phyloP scores from a whole-genome alignment of 2,888 invertebrate species.

The Cerceris rybyensis region DNA sequence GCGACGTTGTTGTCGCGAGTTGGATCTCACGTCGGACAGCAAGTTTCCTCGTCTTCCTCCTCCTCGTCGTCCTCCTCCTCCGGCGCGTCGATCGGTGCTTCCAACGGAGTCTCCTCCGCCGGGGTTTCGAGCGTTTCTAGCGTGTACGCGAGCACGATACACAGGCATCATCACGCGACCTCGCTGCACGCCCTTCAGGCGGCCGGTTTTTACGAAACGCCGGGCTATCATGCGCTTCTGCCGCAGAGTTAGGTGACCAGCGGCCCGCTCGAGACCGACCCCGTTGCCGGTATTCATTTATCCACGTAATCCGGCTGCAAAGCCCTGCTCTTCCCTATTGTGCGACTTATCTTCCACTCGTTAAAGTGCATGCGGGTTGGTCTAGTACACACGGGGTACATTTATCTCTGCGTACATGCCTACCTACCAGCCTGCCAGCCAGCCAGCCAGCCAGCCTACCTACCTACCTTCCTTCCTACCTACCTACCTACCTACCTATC shows the following conservation, averaged over 20 bases:
- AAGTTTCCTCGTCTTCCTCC: conserved; percentile 59
- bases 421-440: not conserved
- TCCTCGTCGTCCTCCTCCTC: conserved; percentile 57
- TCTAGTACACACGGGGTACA: conserved; percentile 56
- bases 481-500: not conserved
- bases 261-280: conserved; percentile 23
- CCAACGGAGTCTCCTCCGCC: conserved; percentile 66
- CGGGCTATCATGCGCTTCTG: conserved; percentile 77
- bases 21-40: conserved; percentile 66
- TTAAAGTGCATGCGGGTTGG: conserved; percentile 66
- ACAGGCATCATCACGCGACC: conserved; percentile 76
- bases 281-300: conserved; percentile 45
- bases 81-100: conserved; percentile 62
- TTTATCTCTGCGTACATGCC: conserved; percentile 50
- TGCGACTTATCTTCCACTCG: conserved; percentile 59
- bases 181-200: conserved; percentile 76
- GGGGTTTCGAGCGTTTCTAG: conserved; percentile 65
- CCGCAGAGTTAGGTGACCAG: conserved; percentile 74
- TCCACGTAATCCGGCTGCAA: conserved; percentile 53
- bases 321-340: conserved; percentile 42
- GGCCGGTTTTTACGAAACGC: conserved; percentile 76
- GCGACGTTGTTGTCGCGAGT: conserved; percentile 61
- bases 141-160: conserved; percentile 77
- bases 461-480: not conserved
- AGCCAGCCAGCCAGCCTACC: not conserved